Evolutionary conservation across 2,888 invertebrate species (phyloP).

Genomic region (Trachelus tabidus): DNA sequence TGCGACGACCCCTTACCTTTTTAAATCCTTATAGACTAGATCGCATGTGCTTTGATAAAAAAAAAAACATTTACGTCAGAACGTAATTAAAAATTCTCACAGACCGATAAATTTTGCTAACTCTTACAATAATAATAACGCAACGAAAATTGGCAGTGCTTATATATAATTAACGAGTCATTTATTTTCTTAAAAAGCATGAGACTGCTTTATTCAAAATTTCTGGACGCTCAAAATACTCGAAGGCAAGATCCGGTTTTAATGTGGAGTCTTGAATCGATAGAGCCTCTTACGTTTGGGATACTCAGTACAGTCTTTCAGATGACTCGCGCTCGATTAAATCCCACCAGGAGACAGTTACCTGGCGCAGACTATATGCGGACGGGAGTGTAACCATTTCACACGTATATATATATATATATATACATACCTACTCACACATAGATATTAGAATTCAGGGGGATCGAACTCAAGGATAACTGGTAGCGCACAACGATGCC

Average conservation of each 20-base stretch:
- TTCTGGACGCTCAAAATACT: neutral
- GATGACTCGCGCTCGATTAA: neutral
- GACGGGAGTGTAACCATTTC: neutral
- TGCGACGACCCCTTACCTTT: neutral
- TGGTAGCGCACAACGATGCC: conserved; percentile 35
- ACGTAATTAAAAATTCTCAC: neutral
- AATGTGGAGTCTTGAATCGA: neutral
- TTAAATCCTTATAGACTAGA: neutral
- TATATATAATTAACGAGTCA: neutral
- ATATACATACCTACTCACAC: neutral
- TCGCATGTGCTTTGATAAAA: neutral
- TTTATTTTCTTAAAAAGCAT: neutral
- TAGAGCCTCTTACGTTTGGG: neutral
- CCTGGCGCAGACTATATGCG: neutral
- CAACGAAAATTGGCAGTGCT: neutral
- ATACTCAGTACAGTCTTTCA: neutral
- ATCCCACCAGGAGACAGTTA: neutral
- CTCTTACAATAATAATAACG: neutral
- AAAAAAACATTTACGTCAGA: neutral
- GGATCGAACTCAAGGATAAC: conserved; percentile 65
- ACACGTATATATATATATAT: neutral
- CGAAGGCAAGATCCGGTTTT: neutral
- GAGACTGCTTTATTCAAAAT: neutral
- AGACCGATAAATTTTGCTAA: neutral
- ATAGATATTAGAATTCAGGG: conserved; percentile 24